phyloP scores from a whole-genome alignment of 2,888 invertebrate species.

The Drosophila cyrtoloma region DNA sequence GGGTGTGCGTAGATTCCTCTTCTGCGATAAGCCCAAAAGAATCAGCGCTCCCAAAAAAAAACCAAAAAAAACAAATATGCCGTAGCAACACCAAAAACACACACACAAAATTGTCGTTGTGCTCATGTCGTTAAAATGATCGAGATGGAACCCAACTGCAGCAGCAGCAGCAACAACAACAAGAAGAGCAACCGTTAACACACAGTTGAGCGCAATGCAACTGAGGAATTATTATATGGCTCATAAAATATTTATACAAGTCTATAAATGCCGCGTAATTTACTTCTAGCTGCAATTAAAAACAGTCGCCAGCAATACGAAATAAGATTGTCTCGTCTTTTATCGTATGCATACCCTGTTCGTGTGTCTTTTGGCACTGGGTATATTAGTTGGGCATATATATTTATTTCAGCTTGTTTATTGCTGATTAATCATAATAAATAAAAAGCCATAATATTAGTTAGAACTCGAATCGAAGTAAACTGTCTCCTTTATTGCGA shows the following conservation, averaged over 20 bases:
- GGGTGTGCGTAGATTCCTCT: constrained; percentile 66
- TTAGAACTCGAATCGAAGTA: neutral
- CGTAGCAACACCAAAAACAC: constrained; percentile 29
- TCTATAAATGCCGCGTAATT: constrained; percentile 78
- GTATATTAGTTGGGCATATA: neutral
- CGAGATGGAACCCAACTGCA: constrained; percentile 47
- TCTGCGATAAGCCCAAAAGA: constrained; percentile 49
- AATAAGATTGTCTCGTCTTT: constrained; percentile 55
- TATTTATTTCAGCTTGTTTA: neutral
- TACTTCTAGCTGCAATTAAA: constrained; percentile 69
- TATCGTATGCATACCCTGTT: constrained; percentile 24
- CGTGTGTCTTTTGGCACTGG: neutral
- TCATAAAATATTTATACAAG: constrained; percentile 77
- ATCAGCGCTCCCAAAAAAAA: constrained; percentile 47
- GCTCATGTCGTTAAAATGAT: constrained; percentile 59
- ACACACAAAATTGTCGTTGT: constrained; percentile 47
- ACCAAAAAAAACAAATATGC: constrained; percentile 36
- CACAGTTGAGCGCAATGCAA: constrained; percentile 28
- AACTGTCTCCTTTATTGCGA: neutral
- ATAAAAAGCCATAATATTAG: neutral
- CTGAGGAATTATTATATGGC: constrained; percentile 73
- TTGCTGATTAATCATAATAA: neutral
- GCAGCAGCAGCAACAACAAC: constrained; percentile 29
- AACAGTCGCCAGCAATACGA: constrained; percentile 42
- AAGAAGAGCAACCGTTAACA: constrained; percentile 14